Percentiles rank a stretch among this genome's conserved stretches.
Evolutionary conservation across 1,140 invertebrate genomes (phyloP).

Genomic region (Prorops nasuta): DNA sequence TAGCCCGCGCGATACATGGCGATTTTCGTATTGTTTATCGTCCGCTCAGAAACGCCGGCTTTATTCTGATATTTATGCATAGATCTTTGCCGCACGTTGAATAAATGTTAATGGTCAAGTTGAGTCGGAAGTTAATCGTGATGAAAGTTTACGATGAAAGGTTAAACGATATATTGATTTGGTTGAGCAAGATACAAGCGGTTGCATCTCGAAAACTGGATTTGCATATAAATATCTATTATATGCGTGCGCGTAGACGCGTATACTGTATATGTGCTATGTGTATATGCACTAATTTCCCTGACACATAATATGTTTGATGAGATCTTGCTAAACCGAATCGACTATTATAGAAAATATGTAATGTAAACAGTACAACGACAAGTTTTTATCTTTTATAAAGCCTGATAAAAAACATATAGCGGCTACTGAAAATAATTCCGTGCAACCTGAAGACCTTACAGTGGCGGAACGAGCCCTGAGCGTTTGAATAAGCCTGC

Average conservation of each 20-base stretch:
- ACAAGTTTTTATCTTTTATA: slow-evolving; percentile 36
- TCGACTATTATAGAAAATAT: slow-evolving; percentile 11
- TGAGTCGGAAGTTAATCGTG: neutral
- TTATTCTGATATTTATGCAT: slow-evolving; percentile 15
- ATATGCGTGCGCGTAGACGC: no score
- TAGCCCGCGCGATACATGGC: slow-evolving; percentile 20
- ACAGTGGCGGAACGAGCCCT: slow-evolving; percentile 5
- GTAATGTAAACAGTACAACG: slow-evolving; percentile 29
- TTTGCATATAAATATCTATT: neutral
- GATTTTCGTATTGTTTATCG: slow-evolving; percentile 16
- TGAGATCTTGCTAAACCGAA: slow-evolving; percentile 21
- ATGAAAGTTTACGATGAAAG: neutral
- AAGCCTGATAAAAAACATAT: slow-evolving; percentile 21
- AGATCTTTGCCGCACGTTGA: no score
- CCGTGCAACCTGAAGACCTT: slow-evolving; percentile 16
- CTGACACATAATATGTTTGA: no score
- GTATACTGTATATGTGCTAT: no score
- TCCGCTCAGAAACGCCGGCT: slow-evolving; percentile 8
- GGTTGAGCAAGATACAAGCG: slow-evolving; percentile 7
- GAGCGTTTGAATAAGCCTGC: no score
- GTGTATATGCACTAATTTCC: no score
- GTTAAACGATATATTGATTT: slow-evolving; percentile 10
- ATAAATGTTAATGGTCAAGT: no score
- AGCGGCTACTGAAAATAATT: slow-evolving; percentile 25
- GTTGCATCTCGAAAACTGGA: neutral